Evolutionary conservation across 2,888 invertebrate species (phyloP).

Genomic region (Alentia gelatinosa): DNA sequence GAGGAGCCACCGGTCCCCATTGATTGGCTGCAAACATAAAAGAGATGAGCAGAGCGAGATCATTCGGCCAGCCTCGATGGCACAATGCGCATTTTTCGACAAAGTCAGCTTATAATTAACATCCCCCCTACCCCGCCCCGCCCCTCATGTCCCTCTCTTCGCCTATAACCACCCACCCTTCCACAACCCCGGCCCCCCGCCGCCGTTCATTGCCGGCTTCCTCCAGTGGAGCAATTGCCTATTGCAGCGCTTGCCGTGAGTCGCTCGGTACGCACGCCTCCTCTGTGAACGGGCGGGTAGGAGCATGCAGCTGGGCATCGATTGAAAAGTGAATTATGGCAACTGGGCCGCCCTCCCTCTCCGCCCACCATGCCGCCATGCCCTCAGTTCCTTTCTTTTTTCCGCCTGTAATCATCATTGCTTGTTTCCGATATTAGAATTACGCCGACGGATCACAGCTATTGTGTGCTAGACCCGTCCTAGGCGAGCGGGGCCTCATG

Average conservation of each 20-base stretch:
- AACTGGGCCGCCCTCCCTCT: not conserved
- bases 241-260: not conserved
- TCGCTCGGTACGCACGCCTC: not conserved
- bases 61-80: slow-evolving; percentile 50
- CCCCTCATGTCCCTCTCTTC: not conserved
- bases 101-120: slow-evolving; percentile 47
- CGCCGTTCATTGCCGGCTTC: not conserved
- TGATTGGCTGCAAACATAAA: slow-evolving; percentile 49
- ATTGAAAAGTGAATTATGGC: slow-evolving; percentile 47
- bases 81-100: slow-evolving; percentile 47
- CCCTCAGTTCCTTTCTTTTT: not conserved
- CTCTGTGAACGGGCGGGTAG: not conserved
- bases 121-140: not conserved
- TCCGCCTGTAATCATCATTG: slow-evolving; percentile 43
- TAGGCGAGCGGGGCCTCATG: not conserved
- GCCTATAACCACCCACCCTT: not conserved
- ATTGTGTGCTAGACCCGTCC: not conserved
- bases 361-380: not conserved
- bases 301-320: not conserved
- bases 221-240: not conserved
- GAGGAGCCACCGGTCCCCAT: not conserved
- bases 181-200: not conserved
- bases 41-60: slow-evolving; percentile 39
- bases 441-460: not conserved
- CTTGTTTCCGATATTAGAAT: slow-evolving; percentile 50